Conservation (phyloP, 2,888 invertebrate species). For the Antheraea yamamai region DNA sequence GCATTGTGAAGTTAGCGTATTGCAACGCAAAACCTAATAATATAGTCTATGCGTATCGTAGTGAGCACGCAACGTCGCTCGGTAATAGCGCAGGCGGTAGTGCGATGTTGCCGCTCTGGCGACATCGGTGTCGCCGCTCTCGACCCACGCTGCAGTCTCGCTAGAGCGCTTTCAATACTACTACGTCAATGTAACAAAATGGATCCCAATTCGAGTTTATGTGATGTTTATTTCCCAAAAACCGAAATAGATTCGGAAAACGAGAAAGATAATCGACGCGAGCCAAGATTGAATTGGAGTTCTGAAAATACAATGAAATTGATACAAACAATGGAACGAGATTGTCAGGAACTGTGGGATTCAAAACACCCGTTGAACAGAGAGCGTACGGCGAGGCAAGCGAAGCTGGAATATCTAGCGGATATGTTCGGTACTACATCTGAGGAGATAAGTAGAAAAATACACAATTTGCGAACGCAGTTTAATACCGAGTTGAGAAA, state of each 20-base stretch:
- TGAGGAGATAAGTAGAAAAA: constrained; percentile 69
- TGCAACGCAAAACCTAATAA: constrained; percentile 32
- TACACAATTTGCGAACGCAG: constrained; percentile 72
- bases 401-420: constrained; percentile 62
- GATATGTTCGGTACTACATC: constrained; percentile 59
- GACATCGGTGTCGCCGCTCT: constrained; percentile 69
- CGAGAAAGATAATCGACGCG: constrained; percentile 44
- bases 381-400: constrained; percentile 54
- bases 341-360: constrained; percentile 71
- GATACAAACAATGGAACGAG: constrained; percentile 61
- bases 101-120: constrained; percentile 65
- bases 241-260: constrained; percentile 60
- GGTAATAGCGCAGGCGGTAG: constrained; percentile 25
- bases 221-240: constrained; percentile 61
- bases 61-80: constrained; percentile 48
- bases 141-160: constrained; percentile 67
- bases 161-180: constrained; percentile 66
- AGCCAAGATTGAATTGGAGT: constrained; percentile 54
- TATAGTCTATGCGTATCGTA: constrained; percentile 34
- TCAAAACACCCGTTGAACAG: constrained; percentile 58
- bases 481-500: constrained; percentile 72
- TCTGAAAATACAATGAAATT: constrained; percentile 64
- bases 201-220: constrained; percentile 66
- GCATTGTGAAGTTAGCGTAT: constrained; percentile 44
- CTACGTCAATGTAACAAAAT: constrained; percentile 56